Evolutionary conservation across 2,113 vertebrate species (phyloP).

Genomic region (Malurus elegans): DNA sequence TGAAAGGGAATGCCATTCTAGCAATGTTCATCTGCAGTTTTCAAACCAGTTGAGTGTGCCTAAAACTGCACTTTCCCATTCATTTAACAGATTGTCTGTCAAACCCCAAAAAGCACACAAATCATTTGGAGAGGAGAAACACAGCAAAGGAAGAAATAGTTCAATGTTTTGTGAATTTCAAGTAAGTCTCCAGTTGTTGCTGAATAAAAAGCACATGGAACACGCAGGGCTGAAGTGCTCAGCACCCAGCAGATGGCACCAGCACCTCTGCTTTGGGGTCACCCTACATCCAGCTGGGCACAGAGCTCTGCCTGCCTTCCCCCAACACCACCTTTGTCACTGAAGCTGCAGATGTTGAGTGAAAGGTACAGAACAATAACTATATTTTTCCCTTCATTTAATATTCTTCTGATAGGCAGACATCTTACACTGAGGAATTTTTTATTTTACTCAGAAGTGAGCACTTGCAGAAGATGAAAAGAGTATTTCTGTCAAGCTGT

Average conservation of each 20-base stretch:
- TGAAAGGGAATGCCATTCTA: background rate
- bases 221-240: background rate
- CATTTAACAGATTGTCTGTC: background rate
- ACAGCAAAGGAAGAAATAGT: background rate
- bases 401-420: background rate
- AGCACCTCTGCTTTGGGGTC: background rate
- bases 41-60: background rate
- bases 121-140: background rate
- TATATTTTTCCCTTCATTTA: background rate
- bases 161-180: background rate
- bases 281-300: rapidly evolving
- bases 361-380: background rate
- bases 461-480: background rate
- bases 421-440: background rate
- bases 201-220: background rate
- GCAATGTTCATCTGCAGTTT: background rate
- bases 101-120: background rate
- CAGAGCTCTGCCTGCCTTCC: background rate
- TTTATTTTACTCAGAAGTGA: background rate
- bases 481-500: background rate
- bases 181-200: background rate
- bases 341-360: background rate
- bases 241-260: background rate
- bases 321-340: background rate
- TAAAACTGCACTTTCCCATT: background rate